These are phyloP conservation scores for Acronicta psi DNA, from an alignment of 2,888 invertebrate genomes.

Conservation along the genomic window DNA sequence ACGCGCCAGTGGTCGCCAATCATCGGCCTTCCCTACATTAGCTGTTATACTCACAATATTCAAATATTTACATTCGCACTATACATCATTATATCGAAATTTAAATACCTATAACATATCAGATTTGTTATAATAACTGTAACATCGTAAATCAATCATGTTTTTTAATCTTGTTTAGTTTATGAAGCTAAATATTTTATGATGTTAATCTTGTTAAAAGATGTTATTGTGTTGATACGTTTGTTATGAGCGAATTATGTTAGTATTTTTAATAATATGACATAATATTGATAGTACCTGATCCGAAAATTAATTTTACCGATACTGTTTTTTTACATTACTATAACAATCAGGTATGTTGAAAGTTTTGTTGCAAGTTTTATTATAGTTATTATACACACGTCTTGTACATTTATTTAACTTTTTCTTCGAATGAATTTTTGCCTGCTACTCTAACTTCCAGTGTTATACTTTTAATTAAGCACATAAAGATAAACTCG, in stretches of 20 bases:
- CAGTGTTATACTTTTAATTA: too few species aligned
- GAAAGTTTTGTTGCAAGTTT: too few species aligned
- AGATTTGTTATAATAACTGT: slow-evolving; percentile 13
- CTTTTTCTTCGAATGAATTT: too few species aligned
- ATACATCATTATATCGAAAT: slow-evolving; percentile 19
- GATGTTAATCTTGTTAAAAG: slow-evolving; percentile 35
- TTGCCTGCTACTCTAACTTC: too few species aligned
- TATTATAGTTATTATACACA: too few species aligned
- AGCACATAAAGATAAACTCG: too few species aligned
- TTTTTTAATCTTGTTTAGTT: slow-evolving; percentile 5
- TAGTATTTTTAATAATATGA: background rate
- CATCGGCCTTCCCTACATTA: slow-evolving; percentile 64
- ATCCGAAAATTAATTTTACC: too few species aligned
- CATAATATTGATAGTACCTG: background rate
- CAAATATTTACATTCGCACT: slow-evolving; percentile 45
- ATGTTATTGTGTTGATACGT: slow-evolving; percentile 4
- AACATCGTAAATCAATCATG: slow-evolving; percentile 18
- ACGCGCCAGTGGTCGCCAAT: slow-evolving; percentile 84
- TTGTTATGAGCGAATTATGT: background rate
- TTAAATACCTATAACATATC: slow-evolving; percentile 9
- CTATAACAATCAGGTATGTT: too few species aligned
- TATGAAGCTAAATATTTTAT: slow-evolving; percentile 6
- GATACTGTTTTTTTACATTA: too few species aligned
- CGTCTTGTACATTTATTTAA: too few species aligned
- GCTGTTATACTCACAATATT: slow-evolving; percentile 32